Base-by-base conservation (phyloP, 2,797 vertebrate species). In the Uromys caudimaculatus region DNA sequence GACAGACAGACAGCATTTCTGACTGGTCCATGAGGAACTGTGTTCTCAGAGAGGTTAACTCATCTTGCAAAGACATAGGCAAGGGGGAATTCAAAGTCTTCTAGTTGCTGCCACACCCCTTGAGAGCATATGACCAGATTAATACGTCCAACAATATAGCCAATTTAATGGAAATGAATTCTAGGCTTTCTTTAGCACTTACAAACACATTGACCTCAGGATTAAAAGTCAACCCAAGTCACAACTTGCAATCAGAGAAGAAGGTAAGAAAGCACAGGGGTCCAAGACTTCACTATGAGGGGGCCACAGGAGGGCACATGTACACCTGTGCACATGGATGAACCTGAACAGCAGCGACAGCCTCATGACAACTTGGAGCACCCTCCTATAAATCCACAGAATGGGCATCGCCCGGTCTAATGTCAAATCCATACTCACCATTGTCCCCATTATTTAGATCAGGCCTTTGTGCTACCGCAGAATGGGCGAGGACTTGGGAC, bases 1-100 rank as follows among this genome's bases (percentile, higher is more conserved):
- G 60, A 27, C 64, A 94, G 82, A 71, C 90, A 81, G 84, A 62
- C 89, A 76, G 82, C n/a, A 93, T 73, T 91, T 89, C 69, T 76
- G 87, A 47, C 41, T 69, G 69, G 50, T 71, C 87, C 27, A 44
- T 19, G 44, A 93, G 54, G 76, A 88, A 60, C 58, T 38, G 47
- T 75, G 62, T 62, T 76, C 90, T 35, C 69, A 54, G 81, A 84
- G 90, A 76, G 54, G 78, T 54, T 91, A 71, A 76, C 38, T 77
- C 73, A 81, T 11, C 52, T 82, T 67, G 87, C 64, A 64, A 58
- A 79, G 94, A 76, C 78, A 44, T 0, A 4, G 38, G 35, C 77
- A 76, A 83, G 69, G 11, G 23, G 73, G 64, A 81, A 87, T 91
- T 75, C 64, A 21, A 77, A 76, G 47, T 71, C 92, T 50, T 64